phyloP scores from a whole-genome alignment of 1,140 invertebrate genomes.

The Danaus plexippus region DNA sequence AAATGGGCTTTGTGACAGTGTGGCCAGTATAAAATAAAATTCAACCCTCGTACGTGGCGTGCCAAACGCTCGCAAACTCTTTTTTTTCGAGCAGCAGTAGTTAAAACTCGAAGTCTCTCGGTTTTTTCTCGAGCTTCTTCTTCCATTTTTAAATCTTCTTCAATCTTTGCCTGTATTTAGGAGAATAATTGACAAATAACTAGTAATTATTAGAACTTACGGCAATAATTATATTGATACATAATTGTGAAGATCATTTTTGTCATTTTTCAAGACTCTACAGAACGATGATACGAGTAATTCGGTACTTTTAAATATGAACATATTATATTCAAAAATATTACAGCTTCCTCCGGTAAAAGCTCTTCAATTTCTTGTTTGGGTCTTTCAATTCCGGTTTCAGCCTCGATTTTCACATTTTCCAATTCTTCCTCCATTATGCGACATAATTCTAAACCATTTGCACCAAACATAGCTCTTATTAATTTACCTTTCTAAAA shows the following conservation, averaged over 20 bases:
- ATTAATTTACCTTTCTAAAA: constrained; percentile 48
- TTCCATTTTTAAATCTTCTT: constrained; percentile 39
- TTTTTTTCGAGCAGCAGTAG: constrained; percentile 50
- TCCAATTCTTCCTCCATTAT: constrained; percentile 53
- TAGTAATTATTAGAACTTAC: no score
- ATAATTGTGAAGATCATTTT: no score
- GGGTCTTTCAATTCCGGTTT: constrained; percentile 27
- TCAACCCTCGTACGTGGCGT: constrained; percentile 24
- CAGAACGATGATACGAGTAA: no score
- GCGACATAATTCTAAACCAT: constrained; percentile 54
- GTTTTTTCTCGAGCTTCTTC: constrained; percentile 30
- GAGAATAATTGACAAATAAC: no score
- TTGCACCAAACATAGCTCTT: constrained; percentile 54
- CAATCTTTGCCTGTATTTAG: constrained; percentile 33
- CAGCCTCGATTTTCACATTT: constrained; percentile 26
- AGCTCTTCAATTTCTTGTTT: constrained; percentile 43
- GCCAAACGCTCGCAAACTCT: constrained; percentile 42
- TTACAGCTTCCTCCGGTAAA: constrained; percentile 53
- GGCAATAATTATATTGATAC: no score
- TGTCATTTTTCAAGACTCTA: no score
- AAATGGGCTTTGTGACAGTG: constrained; percentile 61
- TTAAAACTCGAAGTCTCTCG: constrained; percentile 37
- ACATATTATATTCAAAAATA: not conserved
- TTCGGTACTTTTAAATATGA: no score
- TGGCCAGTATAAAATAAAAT: constrained; percentile 62